These are phyloP conservation scores for Gopherus evgoodei DNA, from an alignment of 2,113 vertebrate genomes.

Conservation along the genomic window DNA sequence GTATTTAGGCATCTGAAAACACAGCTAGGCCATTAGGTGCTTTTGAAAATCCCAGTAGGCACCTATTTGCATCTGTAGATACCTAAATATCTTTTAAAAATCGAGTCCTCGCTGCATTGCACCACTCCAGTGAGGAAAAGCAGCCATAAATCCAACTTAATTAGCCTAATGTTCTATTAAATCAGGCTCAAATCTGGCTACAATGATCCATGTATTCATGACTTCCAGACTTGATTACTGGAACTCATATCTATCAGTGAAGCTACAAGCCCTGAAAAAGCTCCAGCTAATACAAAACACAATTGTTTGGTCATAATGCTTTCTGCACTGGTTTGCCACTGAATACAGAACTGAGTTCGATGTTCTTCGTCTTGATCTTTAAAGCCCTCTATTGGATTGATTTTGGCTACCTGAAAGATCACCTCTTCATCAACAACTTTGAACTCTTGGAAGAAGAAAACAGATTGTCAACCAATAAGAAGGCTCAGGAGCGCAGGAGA, in stretches of 20 bases:
- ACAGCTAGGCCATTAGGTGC: background rate
- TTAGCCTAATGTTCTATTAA: conserved; percentile 46
- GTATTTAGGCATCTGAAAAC: background rate
- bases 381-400: background rate
- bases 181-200: conserved; percentile 37
- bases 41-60: background rate
- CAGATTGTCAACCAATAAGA: background rate
- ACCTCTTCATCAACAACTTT: accelerated
- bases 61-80: background rate
- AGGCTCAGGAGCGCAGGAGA: background rate
- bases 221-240: background rate
- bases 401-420: background rate
- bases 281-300: background rate
- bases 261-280: background rate
- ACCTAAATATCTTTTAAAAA: background rate
- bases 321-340: background rate
- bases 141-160: conserved; percentile 49
- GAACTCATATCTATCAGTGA: background rate
- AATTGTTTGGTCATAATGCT: accelerated
- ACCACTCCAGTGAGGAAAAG: conserved; percentile 16
- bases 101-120: background rate
- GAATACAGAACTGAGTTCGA: background rate
- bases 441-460: background rate
- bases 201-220: background rate
- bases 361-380: background rate